These are phyloP conservation scores for Pituophis catenifer DNA, from an alignment of 2,113 vertebrate species.

Conservation along the genomic window DNA sequence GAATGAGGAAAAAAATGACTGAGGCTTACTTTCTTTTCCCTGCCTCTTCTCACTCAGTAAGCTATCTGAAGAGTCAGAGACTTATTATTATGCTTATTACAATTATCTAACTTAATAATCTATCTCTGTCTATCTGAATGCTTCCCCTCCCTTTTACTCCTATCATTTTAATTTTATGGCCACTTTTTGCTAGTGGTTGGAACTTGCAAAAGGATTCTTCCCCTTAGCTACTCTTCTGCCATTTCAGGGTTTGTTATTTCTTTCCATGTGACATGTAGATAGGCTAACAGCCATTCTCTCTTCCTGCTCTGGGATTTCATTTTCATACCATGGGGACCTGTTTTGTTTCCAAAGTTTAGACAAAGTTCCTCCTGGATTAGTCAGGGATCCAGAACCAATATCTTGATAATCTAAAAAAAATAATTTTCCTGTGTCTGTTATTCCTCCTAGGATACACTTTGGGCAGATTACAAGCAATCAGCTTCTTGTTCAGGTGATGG, in stretches of 20 bases:
- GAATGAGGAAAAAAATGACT: background rate
- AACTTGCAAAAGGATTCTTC: background rate
- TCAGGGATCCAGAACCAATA: background rate
- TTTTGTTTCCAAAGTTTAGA: background rate
- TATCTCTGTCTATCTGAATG: background rate
- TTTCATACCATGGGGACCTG: background rate
- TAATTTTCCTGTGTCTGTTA: background rate
- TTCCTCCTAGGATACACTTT: constrained; percentile 84
- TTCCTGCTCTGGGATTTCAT: background rate
- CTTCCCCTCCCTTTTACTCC: background rate
- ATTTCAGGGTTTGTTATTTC: background rate
- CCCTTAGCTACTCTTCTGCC: background rate
- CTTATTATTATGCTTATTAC: background rate
- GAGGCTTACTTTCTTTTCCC: background rate
- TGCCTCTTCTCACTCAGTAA: background rate
- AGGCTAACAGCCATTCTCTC: background rate
- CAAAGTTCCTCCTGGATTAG: background rate
- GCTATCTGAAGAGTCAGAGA: background rate
- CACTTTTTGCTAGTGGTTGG: background rate
- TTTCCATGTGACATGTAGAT: background rate
- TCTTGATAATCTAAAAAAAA: background rate
- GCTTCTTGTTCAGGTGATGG: constrained; percentile 88
- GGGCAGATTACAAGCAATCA: constrained; percentile 94
- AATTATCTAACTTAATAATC: background rate
- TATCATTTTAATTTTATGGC: background rate